Evolutionary conservation across 2,888 invertebrate genomes (phyloP).

Genomic region (Torymus tubicola): DNA sequence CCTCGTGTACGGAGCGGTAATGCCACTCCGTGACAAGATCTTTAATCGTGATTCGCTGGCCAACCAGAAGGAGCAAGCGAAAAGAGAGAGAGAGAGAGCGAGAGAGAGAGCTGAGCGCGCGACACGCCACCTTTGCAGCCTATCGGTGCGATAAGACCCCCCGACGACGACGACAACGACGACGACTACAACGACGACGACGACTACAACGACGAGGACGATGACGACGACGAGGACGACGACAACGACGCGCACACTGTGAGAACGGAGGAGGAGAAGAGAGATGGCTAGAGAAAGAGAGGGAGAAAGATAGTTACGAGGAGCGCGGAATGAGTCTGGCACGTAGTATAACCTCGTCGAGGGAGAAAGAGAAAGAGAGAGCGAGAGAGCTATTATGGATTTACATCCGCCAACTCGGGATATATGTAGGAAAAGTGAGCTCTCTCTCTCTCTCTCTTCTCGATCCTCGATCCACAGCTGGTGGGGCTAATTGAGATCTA

Average conservation of each 20-base stretch:
- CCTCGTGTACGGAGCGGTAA: conserved; percentile 66
- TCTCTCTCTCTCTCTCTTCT: background rate
- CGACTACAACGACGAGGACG: conserved; percentile 19
- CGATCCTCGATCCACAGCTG: conserved; percentile 10
- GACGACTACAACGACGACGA: no score
- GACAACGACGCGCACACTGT: conserved; percentile 54
- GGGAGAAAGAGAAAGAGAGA: conserved; percentile 53
- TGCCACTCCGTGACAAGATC: conserved; percentile 74
- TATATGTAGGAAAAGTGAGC: conserved; percentile 25
- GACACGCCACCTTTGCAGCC: conserved; percentile 69
- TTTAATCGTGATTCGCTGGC: conserved; percentile 72
- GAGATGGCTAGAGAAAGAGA: conserved; percentile 11
- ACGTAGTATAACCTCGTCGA: conserved; percentile 37
- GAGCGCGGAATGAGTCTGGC: background rate
- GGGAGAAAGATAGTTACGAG: conserved; percentile 22
- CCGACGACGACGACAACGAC: conserved; percentile 50
- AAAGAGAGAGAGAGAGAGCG: conserved; percentile 6
- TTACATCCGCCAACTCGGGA: conserved; percentile 39
- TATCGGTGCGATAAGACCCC: conserved; percentile 69
- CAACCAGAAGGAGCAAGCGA: conserved; percentile 26
- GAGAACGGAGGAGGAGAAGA: conserved; percentile 28
- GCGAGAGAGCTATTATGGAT: conserved; percentile 43
- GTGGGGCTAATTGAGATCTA: conserved; percentile 55
- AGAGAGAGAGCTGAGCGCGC: conserved; percentile 57
- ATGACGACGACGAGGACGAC: conserved; percentile 39